phyloP scores from a whole-genome alignment of 2,797 vertebrate genomes.

The Danio albolineatus region DNA sequence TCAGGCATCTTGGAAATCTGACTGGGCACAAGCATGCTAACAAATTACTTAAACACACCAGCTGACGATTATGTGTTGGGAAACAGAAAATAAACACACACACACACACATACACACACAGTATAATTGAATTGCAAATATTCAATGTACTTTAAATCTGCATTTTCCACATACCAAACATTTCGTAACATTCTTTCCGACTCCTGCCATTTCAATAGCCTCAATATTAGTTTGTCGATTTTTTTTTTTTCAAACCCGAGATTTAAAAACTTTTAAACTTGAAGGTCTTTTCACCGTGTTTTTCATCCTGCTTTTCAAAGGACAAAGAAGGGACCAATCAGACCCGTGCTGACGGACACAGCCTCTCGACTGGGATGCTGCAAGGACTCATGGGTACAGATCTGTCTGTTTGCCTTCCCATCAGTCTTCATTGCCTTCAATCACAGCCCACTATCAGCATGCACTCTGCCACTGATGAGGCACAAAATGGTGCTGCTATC shows the following conservation, averaged over 20 bases:
- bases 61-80: background rate
- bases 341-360: background rate
- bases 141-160: background rate
- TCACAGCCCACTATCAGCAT: constrained; percentile 64
- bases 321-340: constrained; percentile 28
- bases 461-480: constrained; percentile 63
- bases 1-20: constrained; percentile 47
- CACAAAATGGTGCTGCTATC: constrained; percentile 61
- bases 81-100: background rate
- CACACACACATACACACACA: background rate
- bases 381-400: constrained; percentile 28
- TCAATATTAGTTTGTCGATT: background rate
- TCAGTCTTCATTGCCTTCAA: constrained; percentile 62
- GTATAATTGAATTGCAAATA: background rate
- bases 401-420: constrained; percentile 54
- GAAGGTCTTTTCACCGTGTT: constrained; percentile 11
- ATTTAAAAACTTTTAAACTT: constrained; percentile 33
- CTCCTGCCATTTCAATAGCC: background rate
- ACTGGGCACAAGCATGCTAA: constrained; percentile 45
- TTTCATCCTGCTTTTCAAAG: background rate
- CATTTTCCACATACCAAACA: constrained; percentile 23
- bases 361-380: constrained; percentile 32
- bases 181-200: constrained; percentile 4
- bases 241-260: constrained; percentile 10
- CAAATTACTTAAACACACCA: constrained; percentile 47